A percentile compares a stretch with the other conserved stretches of the same genome.
Evolutionary conservation across 2,113 vertebrate species (phyloP).

Genomic region (Ovis aries): DNA sequence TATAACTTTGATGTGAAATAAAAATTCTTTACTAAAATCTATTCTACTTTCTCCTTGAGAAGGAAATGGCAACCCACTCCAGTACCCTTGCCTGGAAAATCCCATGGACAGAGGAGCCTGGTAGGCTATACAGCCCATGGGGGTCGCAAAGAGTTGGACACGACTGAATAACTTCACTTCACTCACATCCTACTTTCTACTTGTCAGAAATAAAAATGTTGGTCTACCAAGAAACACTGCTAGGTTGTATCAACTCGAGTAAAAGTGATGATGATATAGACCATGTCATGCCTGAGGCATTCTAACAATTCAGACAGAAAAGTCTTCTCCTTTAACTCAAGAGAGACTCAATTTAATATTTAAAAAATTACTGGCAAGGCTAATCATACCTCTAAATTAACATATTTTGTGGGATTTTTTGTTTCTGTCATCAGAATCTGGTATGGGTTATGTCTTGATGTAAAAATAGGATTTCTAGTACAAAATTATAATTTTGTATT

Average conservation of each 20-base stretch:
- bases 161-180: neutral
- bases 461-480: neutral
- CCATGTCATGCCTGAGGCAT: neutral
- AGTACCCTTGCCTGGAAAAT: neutral
- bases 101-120: neutral
- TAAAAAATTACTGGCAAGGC: neutral
- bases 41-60: neutral
- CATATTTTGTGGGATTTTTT: neutral
- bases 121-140: neutral
- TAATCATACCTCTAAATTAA: conserved; percentile 23
- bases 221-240: neutral
- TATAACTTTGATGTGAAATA: neutral
- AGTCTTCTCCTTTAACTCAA: conserved; percentile 22
- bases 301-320: conserved; percentile 8
- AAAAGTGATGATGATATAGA: neutral
- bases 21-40: conserved; percentile 24
- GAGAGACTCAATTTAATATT: neutral
- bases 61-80: neutral
- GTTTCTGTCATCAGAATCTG: conserved; percentile 12
- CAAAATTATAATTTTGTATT: conserved; percentile 28
- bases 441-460: neutral
- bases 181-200: neutral
- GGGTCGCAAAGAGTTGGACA: neutral
- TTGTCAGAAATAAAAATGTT: conserved; percentile 20
- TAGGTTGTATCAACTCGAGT: neutral